Conservation (phyloP, 2,888 invertebrate genomes). For the Diarsia rubi region DNA sequence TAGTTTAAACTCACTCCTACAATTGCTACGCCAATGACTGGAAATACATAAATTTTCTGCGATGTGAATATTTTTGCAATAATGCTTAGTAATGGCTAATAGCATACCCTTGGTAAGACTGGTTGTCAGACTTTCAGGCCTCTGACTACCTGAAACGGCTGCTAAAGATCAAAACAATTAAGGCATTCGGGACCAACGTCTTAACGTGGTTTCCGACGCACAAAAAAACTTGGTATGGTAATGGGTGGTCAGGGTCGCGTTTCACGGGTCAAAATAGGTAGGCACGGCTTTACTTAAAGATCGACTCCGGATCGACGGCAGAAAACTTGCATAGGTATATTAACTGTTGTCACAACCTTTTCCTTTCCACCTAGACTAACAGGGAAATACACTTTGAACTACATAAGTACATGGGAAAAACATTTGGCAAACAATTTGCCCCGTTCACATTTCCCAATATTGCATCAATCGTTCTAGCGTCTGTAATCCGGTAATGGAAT, state of each 20-base stretch:
- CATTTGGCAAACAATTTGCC: background rate
- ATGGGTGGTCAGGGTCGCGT: too few species aligned
- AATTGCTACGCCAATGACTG: slow-evolving; percentile 8
- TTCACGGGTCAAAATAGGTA: too few species aligned
- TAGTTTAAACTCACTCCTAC: slow-evolving; percentile 27
- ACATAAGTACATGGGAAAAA: background rate
- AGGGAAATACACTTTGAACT: background rate
- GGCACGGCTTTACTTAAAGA: too few species aligned
- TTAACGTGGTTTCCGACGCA: too few species aligned
- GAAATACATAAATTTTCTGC: slow-evolving; percentile 25
- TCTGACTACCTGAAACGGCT: too few species aligned
- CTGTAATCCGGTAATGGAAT: slow-evolving; percentile 36
- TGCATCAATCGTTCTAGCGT: slow-evolving; percentile 7
- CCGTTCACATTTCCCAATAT: slow-evolving; percentile 1
- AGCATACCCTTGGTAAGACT: too few species aligned
- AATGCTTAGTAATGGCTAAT: too few species aligned
- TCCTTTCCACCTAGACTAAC: background rate
- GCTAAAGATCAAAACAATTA: too few species aligned
- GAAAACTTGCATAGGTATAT: background rate
- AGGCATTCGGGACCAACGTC: too few species aligned
- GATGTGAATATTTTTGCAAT: slow-evolving; percentile 44
- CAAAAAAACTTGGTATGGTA: too few species aligned
- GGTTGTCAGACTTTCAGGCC: too few species aligned
- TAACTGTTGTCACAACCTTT: background rate
- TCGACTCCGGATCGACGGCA: too few species aligned